Base-by-base conservation (phyloP, 2,888 invertebrate species). In the Sphecodes monilicornis region DNA sequence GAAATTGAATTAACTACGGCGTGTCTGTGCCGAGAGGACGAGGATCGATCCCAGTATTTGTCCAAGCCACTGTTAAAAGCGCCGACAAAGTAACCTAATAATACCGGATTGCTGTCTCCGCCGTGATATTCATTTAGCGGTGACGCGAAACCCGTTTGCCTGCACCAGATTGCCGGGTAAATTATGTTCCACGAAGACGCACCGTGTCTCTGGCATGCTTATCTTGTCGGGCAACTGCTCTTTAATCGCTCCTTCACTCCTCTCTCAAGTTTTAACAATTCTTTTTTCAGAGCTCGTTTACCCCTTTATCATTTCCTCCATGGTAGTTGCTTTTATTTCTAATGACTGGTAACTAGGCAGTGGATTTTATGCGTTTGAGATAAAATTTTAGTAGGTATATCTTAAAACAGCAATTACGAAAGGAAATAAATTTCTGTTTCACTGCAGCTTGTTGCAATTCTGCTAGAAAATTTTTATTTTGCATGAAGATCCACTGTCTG, bases 1-100 rank as follows among this genome's bases (percentile, higher is more conserved):
- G 69, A 71, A 80, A 82, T 82, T 82, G 70, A 70, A 80, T 82
- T 54, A 60, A 70, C 69, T 50, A 18, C 32, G 32, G 22, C 46
- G 26, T 50, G 68, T 69, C 68, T 39, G 50, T 50, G 26, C 29
- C 76, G 64, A 10, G 18, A 39, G 26, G 26, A 22, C 26, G 18
- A 1, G n/a, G 66, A 76, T 71, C 75, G 75, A 71, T 81, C 29
- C 16, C 16, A 22, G 73, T 82, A 54, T 82, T 81, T 81, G 69
- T 71, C 71, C 41, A 29, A 54, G 64, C n/a, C 26, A 50, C 54
- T 54, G 75, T 81, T 60, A 69, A 80, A 74, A 74, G 72, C 57
- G 18, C 16, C 16, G 60, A 29, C 57, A 10, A 54, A 43, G 60
- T 64, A 75, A 81, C 18, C 64, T 1, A 64, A 81, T 81, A 76